A percentile compares a stretch with the other conserved stretches of the same genome.
Conservation (phyloP, 2,797 vertebrate genomes). For the Paratrypauchen microcephalus region DNA sequence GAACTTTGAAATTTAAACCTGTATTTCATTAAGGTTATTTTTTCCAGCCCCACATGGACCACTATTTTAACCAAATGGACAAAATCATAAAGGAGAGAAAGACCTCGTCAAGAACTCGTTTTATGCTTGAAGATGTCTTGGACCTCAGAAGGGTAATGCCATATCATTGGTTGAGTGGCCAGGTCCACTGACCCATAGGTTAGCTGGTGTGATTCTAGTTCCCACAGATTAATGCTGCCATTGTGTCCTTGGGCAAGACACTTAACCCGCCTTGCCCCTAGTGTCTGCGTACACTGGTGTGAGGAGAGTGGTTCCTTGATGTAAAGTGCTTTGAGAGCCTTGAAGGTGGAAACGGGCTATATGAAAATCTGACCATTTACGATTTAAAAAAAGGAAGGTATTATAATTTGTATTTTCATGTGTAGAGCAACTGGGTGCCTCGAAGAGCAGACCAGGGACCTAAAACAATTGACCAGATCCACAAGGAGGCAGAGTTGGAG, state of each 20-base stretch:
- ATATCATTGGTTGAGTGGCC: too few relatives aligned
- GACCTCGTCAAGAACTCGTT: constrained; percentile 94
- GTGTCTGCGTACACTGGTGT: too few relatives aligned
- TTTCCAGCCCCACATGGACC: constrained; percentile 94
- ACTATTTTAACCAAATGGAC: constrained; percentile 98
- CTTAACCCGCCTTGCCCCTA: too few relatives aligned
- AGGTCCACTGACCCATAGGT: too few relatives aligned
- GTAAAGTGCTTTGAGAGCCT: too few relatives aligned
- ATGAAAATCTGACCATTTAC: too few relatives aligned
- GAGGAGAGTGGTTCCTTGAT: too few relatives aligned
- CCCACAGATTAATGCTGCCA: too few relatives aligned
- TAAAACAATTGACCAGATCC: constrained; percentile 99
- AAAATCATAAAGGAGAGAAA: constrained; percentile 98
- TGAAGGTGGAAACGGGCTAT: too few relatives aligned
- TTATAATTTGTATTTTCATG: constrained; percentile 1
- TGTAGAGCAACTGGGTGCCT: constrained; percentile 92
- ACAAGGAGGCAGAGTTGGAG: constrained; percentile 96
- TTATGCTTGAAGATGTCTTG: constrained; percentile 96
- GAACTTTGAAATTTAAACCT: neutral
- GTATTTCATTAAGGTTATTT: neutral
- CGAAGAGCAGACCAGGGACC: constrained; percentile 95
- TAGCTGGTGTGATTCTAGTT: too few relatives aligned
- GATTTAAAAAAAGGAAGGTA: neutral
- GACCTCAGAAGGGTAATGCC: constrained; percentile 87
- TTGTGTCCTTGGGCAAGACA: too few relatives aligned